Conservation (phyloP, 2,797 vertebrate species). For the Pangasius larnaudii region DNA sequence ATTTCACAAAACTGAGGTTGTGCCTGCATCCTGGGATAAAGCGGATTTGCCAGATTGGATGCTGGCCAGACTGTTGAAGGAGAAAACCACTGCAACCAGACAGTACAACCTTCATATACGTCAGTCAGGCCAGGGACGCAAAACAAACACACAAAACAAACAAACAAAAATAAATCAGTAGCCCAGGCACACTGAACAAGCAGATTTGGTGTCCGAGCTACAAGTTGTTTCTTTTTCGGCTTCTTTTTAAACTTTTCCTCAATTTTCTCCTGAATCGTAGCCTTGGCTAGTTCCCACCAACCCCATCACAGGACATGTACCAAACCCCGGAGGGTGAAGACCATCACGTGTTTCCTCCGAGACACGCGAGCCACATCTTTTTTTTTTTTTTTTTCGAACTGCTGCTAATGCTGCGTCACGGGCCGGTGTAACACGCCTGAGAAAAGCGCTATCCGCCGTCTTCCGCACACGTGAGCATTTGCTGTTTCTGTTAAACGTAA, state of each 20-base stretch:
- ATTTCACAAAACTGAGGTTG: neutral
- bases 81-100: neutral
- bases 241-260: too few species aligned
- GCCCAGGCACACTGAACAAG: neutral
- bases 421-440: neutral
- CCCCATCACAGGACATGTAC: neutral
- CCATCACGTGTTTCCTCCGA: neutral
- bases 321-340: neutral
- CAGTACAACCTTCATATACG: neutral
- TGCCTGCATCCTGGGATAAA: neutral
- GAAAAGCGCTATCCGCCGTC: neutral
- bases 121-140: neutral
- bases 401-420: neutral
- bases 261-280: neutral
- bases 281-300: neutral
- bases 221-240: neutral
- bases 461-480: neutral
- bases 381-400: neutral
- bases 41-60: neutral
- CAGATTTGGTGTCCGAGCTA: neutral
- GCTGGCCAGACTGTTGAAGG: neutral
- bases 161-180: too few species aligned
- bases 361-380: neutral
- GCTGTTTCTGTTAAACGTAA: neutral
- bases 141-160: neutral